Evolutionary conservation across 64 coral and sea anemone species (phyloP).

Genomic region (Anthopleura sola): DNA sequence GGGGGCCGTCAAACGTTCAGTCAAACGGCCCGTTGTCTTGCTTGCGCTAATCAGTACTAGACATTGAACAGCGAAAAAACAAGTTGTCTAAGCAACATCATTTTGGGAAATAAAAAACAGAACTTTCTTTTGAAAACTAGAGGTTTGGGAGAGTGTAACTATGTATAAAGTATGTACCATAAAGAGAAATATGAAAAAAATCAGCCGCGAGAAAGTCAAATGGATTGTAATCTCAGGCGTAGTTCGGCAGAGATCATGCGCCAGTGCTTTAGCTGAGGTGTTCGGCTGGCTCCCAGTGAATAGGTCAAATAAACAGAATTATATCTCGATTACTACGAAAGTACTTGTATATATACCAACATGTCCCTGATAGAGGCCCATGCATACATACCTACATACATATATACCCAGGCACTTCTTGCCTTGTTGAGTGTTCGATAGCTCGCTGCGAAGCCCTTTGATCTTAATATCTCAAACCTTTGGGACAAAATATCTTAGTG

Average conservation of each 20-base stretch:
- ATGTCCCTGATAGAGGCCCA: not conserved
- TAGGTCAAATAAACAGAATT: too few species aligned
- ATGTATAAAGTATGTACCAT: too few species aligned
- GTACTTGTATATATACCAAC: too few species aligned
- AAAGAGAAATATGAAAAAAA: not conserved
- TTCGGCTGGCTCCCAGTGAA: not conserved
- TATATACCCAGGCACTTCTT: not conserved
- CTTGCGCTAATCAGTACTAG: not conserved
- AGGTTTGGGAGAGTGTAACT: too few species aligned
- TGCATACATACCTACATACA: not conserved
- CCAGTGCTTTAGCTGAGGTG: not conserved
- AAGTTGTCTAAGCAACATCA: not conserved
- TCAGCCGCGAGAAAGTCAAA: not conserved
- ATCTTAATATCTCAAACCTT: not conserved
- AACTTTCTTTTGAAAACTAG: not conserved
- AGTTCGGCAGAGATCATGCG: not conserved
- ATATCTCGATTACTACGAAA: too few species aligned
- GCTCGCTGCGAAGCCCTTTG: not conserved
- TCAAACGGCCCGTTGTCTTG: not conserved
- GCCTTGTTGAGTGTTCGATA: not conserved
- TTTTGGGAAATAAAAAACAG: not conserved
- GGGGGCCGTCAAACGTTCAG: not conserved
- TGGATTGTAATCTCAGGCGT: not conserved
- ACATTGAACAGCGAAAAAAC: not conserved
- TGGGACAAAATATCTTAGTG: not conserved